phyloP scores from a whole-genome alignment of 2,113 vertebrate species.

The Odobenus rosmarus region DNA sequence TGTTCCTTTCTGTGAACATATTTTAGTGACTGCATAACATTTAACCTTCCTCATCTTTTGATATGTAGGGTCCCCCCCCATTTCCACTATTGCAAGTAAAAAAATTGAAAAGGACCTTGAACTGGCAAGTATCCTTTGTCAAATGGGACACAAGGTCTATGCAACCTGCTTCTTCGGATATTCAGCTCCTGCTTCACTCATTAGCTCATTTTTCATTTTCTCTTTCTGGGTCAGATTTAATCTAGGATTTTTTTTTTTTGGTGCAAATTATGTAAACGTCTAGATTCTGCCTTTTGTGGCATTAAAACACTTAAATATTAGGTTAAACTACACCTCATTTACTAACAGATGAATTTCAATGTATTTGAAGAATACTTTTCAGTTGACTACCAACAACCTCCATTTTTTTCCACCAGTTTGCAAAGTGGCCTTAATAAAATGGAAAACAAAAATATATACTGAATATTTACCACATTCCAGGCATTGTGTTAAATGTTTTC shows the following conservation, averaged over 20 bases:
- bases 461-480: conserved; percentile 25
- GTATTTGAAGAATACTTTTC: background rate
- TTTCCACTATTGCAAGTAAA: background rate
- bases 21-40: background rate
- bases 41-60: background rate
- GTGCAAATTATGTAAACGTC: conserved; percentile 57
- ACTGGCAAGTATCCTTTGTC: conserved; percentile 28
- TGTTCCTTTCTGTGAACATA: background rate
- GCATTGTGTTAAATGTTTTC: conserved; percentile 42
- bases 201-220: conserved; percentile 77
- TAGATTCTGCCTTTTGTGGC: background rate
- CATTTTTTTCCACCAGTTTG: background rate
- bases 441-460: background rate
- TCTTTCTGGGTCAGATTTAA: conserved; percentile 77
- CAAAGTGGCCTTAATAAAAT: background rate
- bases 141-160: background rate
- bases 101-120: conserved; percentile 57
- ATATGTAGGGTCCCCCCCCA: background rate
- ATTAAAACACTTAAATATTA: conserved; percentile 30
- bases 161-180: conserved; percentile 31
- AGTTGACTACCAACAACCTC: background rate
- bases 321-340: background rate
- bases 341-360: background rate
- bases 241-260: conserved; percentile 26
- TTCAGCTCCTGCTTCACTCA: conserved; percentile 55